Base-by-base conservation (phyloP, 2,797 vertebrate genomes). In the Esox lucius region DNA sequence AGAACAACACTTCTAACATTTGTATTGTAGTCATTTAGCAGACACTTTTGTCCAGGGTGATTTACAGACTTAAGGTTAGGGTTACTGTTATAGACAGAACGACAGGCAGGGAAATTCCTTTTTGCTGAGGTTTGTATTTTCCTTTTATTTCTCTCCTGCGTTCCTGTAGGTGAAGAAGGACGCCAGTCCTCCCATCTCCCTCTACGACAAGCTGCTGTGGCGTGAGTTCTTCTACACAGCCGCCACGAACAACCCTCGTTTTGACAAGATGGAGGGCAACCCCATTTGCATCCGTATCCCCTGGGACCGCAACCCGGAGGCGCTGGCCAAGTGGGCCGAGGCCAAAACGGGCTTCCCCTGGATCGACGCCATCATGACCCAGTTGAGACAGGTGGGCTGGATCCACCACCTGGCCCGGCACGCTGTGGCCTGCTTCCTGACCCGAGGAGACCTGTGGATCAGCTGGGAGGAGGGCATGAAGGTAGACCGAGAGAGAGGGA, bases 321-420 rank as follows among this genome's bases (percentile, higher is more conserved):
- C 92, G 0, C 87, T 94, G 0, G 92, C 91, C 72, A 94, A 94
- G 78, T 94, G 93, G 94, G 93, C 91, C 0, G 92, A 94, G 79
- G 94, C 91, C 0, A 93, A 92, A 81, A 95, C 93, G 0, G 94
- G 93, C 26, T 99, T 97, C 80, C 98, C 97, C 53, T 99, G 97
- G 97, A 98, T 99, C 0, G 98, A 98, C 17, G 97, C 97, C 77
- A 98, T 99, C 91, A 99, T 99, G 97, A 96, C 96, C 19, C 97
- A 99, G 46, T 92, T 99, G 83, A 93, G 96, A 80, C 95, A 97
- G 88, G 97, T 99, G 87, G 97, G 97, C 71, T 99, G 98, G 97
- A 98, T 99, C 87, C 98, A 99, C 83, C 97, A 98, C 74, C 87
- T 99, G 89, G 97, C 97, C 66, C 88, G 97, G 33, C 96, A 98